These are phyloP conservation scores for Variabilichromis moorii DNA, from an alignment of 2,113 vertebrate species.

Conservation along the genomic window DNA sequence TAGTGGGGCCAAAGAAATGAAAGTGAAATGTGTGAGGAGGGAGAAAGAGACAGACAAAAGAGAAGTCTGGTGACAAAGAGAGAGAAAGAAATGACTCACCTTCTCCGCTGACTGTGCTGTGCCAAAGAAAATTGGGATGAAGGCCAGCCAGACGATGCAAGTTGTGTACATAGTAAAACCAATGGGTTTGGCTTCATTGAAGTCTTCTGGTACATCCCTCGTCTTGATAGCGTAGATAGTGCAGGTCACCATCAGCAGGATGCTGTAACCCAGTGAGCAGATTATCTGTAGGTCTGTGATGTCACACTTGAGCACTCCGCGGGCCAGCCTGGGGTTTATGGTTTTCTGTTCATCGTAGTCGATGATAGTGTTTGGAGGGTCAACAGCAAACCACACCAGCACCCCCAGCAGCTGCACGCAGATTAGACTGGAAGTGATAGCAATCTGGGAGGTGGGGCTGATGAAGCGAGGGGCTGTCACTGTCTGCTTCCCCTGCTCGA, in stretches of 20 bases:
- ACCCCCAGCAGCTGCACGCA: constrained; percentile 66
- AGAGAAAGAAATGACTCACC: constrained; percentile 49
- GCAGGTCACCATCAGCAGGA: constrained; percentile 69
- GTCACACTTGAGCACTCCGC: constrained; percentile 67
- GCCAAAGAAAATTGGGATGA: constrained; percentile 73
- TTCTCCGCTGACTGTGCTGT: constrained; percentile 70
- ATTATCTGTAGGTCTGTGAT: constrained; percentile 72
- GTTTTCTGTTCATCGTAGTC: constrained; percentile 71
- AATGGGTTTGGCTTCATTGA: constrained; percentile 71
- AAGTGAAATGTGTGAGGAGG: constrained; percentile 15
- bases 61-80: constrained; percentile 1
- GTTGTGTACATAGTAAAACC: constrained; percentile 73
- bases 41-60: constrained; percentile 13
- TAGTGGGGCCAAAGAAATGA: constrained; percentile 2
- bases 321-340: constrained; percentile 61
- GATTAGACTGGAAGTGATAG: constrained; percentile 65
- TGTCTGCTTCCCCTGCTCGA: constrained; percentile 69
- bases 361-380: constrained; percentile 65
- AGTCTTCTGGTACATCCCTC: constrained; percentile 67
- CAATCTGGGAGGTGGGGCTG: constrained; percentile 70
- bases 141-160: constrained; percentile 70
- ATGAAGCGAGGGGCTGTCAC: constrained; percentile 67
- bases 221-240: constrained; percentile 72
- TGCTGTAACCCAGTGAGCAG: constrained; percentile 69
- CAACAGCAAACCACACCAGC: constrained; percentile 67